Conservation (phyloP, 92 coral and sea anemone genomes). For the Isaurus tuberculatus region DNA sequence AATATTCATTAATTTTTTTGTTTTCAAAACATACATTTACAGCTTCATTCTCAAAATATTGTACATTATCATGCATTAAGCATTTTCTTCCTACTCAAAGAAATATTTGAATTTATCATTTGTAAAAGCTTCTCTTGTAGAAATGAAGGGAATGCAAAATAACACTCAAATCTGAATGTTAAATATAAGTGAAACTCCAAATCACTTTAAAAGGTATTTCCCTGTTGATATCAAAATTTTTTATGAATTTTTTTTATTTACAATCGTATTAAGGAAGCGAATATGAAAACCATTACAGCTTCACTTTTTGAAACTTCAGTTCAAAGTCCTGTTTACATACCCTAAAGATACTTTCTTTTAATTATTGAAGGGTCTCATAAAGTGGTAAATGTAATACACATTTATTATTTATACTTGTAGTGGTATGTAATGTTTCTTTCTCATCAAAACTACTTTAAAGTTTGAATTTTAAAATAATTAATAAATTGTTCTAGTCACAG, state of each 20-base stretch:
- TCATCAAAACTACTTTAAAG: too few relatives aligned
- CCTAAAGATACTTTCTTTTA: not conserved
- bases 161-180: not conserved
- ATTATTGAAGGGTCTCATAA: not conserved
- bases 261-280: not conserved
- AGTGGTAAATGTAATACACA: not conserved
- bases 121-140: too few relatives aligned
- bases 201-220: not conserved
- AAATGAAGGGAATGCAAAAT: not conserved
- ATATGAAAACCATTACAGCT: not conserved
- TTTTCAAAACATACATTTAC: too few relatives aligned
- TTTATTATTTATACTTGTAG: not conserved
- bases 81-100: too few relatives aligned
- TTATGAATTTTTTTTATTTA: not conserved
- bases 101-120: too few relatives aligned
- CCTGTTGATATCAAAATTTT: not conserved
- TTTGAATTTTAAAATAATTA: too few relatives aligned
- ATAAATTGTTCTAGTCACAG: too few relatives aligned
- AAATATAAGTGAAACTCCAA: too few relatives aligned
- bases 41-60: too few relatives aligned
- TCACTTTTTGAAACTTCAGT: not conserved
- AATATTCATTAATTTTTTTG: too few relatives aligned
- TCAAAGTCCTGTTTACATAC: not conserved
- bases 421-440: too few relatives aligned
- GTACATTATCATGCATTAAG: too few relatives aligned